Percentiles rank a stretch among this genome's conserved stretches.
Evolutionary conservation across 2,797 vertebrate species (phyloP).

Genomic region (Myiotriccus ornatus): DNA sequence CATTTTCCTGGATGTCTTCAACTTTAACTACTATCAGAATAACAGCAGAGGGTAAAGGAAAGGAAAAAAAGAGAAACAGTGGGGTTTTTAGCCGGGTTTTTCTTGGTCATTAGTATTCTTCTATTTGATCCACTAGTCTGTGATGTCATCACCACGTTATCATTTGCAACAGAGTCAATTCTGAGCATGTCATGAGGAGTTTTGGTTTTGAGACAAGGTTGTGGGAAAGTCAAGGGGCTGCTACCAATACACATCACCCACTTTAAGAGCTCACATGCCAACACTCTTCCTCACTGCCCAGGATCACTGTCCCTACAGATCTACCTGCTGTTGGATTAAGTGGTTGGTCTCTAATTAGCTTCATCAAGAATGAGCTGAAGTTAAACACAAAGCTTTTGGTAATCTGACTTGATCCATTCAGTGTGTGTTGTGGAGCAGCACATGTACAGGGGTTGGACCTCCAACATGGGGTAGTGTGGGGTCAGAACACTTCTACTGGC

Average conservation of each 20-base stretch:
- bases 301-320: background rate
- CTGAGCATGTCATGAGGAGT: fast-evolving
- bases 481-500: background rate
- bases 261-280: background rate
- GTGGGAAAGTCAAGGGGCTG: background rate
- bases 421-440: background rate
- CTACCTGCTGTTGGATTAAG: background rate
- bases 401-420: background rate
- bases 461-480: fast-evolving
- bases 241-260: background rate
- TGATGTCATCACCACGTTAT: background rate
- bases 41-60: background rate
- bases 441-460: background rate
- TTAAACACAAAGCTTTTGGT: background rate
- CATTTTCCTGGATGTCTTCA: background rate
- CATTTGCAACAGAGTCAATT: background rate
- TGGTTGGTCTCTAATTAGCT: background rate
- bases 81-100: background rate
- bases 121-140: background rate
- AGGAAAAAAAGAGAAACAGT: background rate
- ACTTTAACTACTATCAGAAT: background rate
- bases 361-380: background rate
- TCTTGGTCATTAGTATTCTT: background rate
- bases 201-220: background rate
- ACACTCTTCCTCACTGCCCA: fast-evolving